A percentile compares a stretch with the other conserved stretches of the same genome.
Evolutionary conservation across 2,888 invertebrate genomes (phyloP).

Genomic region (Yponomeuta malinellus): DNA sequence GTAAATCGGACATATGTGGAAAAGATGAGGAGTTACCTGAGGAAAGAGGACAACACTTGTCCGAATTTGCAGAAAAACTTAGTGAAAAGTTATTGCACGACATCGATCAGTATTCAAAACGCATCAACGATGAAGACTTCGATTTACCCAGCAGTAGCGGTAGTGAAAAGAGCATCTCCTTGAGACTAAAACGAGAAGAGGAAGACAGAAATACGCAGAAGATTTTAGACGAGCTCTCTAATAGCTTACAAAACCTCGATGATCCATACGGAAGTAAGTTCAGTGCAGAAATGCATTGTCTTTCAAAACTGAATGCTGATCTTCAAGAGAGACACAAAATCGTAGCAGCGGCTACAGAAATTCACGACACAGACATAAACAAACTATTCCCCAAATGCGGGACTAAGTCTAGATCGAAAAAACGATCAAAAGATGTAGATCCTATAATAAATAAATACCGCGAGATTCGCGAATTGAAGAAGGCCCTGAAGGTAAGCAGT

Average conservation of each 20-base stretch:
- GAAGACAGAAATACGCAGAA: constrained; percentile 68
- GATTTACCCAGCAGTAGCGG: constrained; percentile 70
- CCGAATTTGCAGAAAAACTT: constrained; percentile 88
- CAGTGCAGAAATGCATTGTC: constrained; percentile 74
- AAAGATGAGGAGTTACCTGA: constrained; percentile 71
- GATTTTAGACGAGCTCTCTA: constrained; percentile 64
- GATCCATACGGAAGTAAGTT: constrained; percentile 78
- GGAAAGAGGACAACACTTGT: constrained; percentile 81
- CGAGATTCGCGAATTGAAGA: constrained; percentile 65
- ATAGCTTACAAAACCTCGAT: constrained; percentile 73
- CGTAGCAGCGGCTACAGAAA: constrained; percentile 71
- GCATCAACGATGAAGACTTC: constrained; percentile 71
- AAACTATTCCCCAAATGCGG: constrained; percentile 68
- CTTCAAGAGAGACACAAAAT: constrained; percentile 77
- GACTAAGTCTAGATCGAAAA: constrained; percentile 70
- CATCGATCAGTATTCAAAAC: constrained; percentile 79
- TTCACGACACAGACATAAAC: constrained; percentile 62
- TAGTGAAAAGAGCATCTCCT: constrained; percentile 71
- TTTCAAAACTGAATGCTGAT: constrained; percentile 75
- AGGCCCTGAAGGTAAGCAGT: constrained; percentile 61
- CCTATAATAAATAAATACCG: constrained; percentile 69
- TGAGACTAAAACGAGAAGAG: constrained; percentile 64
- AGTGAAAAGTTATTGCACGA: constrained; percentile 87
- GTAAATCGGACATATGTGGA: constrained; percentile 66
- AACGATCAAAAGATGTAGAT: constrained; percentile 65